phyloP scores from a whole-genome alignment of 2,888 invertebrate genomes.

The Plebejus melissa region DNA sequence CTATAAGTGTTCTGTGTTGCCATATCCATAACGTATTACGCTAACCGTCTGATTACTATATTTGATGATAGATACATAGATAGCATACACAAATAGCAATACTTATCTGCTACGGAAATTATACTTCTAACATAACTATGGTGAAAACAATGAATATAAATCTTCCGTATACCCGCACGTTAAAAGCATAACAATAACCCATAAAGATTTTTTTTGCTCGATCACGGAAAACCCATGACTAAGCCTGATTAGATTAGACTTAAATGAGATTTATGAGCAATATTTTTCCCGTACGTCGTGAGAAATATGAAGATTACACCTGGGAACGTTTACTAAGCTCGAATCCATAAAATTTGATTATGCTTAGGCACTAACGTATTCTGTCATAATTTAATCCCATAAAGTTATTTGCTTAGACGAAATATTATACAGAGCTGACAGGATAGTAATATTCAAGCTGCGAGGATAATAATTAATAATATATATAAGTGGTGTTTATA shows the following conservation, averaged over 20 bases:
- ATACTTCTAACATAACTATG: too few relatives aligned
- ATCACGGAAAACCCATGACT: constrained; percentile 6
- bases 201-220: background rate
- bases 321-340: background rate
- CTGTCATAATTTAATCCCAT: background rate
- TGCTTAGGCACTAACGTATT: background rate
- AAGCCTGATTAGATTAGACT: background rate
- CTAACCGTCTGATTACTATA: too few relatives aligned
- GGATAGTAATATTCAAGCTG: background rate
- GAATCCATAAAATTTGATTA: background rate
- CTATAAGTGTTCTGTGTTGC: too few relatives aligned
- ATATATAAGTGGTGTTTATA: too few relatives aligned
- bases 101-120: too few relatives aligned
- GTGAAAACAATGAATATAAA: too few relatives aligned
- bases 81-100: too few relatives aligned
- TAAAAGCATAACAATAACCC: background rate
- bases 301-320: constrained; percentile 6
- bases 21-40: too few relatives aligned
- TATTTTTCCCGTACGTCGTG: background rate
- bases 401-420: background rate
- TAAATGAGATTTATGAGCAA: constrained; percentile 6
- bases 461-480: too few relatives aligned
- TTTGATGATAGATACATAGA: too few relatives aligned
- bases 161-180: background rate
- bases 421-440: background rate